Percentiles rank a stretch among this genome's conserved stretches.
Conservation (phyloP, 2,888 invertebrate genomes). For the Sericinus montela region DNA sequence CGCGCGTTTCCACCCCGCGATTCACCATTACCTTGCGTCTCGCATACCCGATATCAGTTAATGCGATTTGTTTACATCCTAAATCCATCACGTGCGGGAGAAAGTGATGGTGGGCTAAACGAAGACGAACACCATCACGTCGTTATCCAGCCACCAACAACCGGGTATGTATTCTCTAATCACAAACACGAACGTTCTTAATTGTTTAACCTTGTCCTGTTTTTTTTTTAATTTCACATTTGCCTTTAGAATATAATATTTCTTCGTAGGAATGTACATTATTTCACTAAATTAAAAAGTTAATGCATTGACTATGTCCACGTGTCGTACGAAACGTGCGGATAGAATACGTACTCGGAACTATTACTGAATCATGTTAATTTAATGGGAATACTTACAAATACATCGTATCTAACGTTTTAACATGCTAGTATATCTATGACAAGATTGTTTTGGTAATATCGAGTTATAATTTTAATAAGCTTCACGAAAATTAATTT, state of each 20-base stretch:
- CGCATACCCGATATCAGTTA: conserved; percentile 32
- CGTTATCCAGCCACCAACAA: conserved; percentile 25
- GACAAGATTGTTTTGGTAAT: too few species aligned
- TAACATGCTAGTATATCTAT: too few species aligned
- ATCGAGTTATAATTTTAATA: too few species aligned
- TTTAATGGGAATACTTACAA: conserved; percentile 16
- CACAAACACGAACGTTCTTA: conserved; percentile 4
- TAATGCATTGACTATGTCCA: conserved; percentile 8
- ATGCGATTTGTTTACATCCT: conserved; percentile 48
- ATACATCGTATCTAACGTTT: conserved; percentile 1
- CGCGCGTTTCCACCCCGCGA: conserved; percentile 43
- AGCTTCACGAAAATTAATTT: too few species aligned
- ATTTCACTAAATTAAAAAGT: background rate
- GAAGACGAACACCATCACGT: conserved; percentile 15
- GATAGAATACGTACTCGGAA: background rate
- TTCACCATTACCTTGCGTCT: conserved; percentile 24
- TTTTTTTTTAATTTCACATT: conserved; percentile 8
- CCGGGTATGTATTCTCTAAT: conserved; percentile 26
- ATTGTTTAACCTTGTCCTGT: conserved; percentile 20
- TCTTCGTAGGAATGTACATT: conserved; percentile 5
- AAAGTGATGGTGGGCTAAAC: conserved; percentile 32
- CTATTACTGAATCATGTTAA: background rate
- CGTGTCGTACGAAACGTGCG: conserved; percentile 15
- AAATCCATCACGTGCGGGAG: conserved; percentile 38
- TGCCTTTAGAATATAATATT: conserved; percentile 17